Evolutionary conservation across 2,797 vertebrate genomes (phyloP), one percentile per base, ranked within the genome.

Genomic region (Macropus fuliginosus): DNA sequence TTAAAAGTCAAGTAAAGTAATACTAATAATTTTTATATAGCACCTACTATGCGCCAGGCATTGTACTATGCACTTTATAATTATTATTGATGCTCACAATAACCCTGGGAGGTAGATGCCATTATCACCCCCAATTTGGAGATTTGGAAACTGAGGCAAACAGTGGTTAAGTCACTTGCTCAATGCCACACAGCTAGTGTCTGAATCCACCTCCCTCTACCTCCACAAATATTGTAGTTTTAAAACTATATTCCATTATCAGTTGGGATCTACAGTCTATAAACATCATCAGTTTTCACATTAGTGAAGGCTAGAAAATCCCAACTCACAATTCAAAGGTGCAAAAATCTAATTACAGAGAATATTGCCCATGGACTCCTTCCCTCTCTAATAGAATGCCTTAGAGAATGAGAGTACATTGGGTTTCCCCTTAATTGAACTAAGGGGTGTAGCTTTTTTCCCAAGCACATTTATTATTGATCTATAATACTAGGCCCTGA

Each of bases 301-400:
- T 93, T 91, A 54, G 81, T 56, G 94, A 94, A 62, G 96, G 93
- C 74, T 34, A 59, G 50, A 93, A 96, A 97, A 96, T 95, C 95
- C 91, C 96, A 98, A 96, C 91, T 95, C 97, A 93, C 91, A 95
- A 62, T 55, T 55, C 96, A 96, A 94, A 97, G 55, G 92, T 92
- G 81, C 92, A 95, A 94, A 62, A 98, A 96, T 96, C 95, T 98
- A 98, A 97, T 98, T 97, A 98, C 94, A 96, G 29, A 92, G 92
- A 96, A 96, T 91, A 96, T 95, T 81, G 94, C 95, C 96, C 95
- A 97, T 96, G 95, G 97, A 96, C 95, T 96, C 92, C 74, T 74
- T 95, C 93, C 92, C 62, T 93, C 93, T 96, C 94, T 92, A 54
- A 94, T 91, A 46, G 96, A 97, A 96, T 97, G 92, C 97, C 97